These are phyloP conservation scores for Xiphophorus couchianus DNA, from an alignment of 2,113 vertebrate species.

Conservation along the genomic window DNA sequence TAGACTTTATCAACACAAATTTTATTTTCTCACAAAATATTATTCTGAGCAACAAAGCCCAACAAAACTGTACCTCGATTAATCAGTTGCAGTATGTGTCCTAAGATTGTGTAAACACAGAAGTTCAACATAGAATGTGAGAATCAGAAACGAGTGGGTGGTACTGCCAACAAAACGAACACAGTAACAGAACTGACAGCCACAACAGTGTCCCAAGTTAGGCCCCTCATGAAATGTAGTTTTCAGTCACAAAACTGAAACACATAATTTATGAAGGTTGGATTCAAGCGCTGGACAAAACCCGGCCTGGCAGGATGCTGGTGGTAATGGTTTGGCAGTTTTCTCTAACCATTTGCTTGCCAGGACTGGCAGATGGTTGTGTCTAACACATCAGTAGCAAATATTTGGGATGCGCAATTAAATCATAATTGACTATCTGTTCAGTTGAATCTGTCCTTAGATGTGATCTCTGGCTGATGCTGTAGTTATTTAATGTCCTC, in stretches of 20 bases:
- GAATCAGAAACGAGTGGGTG: not conserved
- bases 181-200: not conserved
- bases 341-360: not conserved
- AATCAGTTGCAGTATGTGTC: not conserved
- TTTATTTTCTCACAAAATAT: too few relatives aligned
- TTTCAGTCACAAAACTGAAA: not conserved
- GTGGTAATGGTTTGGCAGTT: not conserved
- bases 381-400: not conserved
- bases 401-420: not conserved
- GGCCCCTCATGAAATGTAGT: too few relatives aligned
- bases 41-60: too few relatives aligned
- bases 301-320: not conserved
- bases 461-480: not conserved
- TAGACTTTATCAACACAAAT: too few relatives aligned
- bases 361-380: slow-evolving; percentile 7
- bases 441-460: not conserved
- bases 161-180: not conserved
- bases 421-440: not conserved
- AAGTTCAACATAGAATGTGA: not conserved
- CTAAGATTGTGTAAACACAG: not conserved
- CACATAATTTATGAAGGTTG: not conserved
- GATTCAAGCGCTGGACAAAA: not conserved
- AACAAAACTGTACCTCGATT: not conserved
- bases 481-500: not conserved
- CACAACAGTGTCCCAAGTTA: not conserved